Evolutionary conservation across 2,888 invertebrate genomes (phyloP), one percentile per base, ranked within the genome.

Genomic region (Nycteola revayana): DNA sequence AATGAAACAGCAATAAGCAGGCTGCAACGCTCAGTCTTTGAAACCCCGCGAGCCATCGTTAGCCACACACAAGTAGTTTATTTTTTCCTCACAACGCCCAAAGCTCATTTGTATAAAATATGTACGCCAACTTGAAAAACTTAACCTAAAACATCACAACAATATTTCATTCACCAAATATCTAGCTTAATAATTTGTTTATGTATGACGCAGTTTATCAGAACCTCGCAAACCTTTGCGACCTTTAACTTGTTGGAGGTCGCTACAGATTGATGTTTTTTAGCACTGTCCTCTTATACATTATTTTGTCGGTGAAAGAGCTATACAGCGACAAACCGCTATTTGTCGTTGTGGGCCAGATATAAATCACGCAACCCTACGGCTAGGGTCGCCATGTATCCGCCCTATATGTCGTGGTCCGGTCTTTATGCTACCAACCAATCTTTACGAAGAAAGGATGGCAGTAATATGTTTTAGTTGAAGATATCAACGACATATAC

Each of bases 311-410:
- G 66, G 72, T 70, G 68, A 75, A 76, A 76, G 78, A 79, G 74
- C 78, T 79, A 82, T 80, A 76, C 71, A 67, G 70, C 76, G 79
- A 82, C 79, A 81, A 81, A 82, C 83, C 80, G 79, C 81, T 83
- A 84, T 85, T 87, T 86, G 81, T 86, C 82, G 84, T 80, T 62
- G 69, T 70, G 64, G 75, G 68, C 66, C 66, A 61, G 56, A 66
- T 72, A 81, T 85, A 85, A 84, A 85, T 86, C 85, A 83, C 71
- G 72, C 70, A 66, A 69, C 81, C 79, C 75, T 62, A 49, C 56
- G 29, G 46, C 42, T 55, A 69, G 67, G 69, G 69, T 54, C 57
- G 51, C 55, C 65, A 49, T 48, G 50, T 51, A 50, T 53, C 44
- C 55, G 49, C 49, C 54, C 44, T 52, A 51, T 45, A 43, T 53